These are phyloP conservation scores for Berghia stephanieae DNA, from an alignment of 1,140 invertebrate species.

Conservation along the genomic window DNA sequence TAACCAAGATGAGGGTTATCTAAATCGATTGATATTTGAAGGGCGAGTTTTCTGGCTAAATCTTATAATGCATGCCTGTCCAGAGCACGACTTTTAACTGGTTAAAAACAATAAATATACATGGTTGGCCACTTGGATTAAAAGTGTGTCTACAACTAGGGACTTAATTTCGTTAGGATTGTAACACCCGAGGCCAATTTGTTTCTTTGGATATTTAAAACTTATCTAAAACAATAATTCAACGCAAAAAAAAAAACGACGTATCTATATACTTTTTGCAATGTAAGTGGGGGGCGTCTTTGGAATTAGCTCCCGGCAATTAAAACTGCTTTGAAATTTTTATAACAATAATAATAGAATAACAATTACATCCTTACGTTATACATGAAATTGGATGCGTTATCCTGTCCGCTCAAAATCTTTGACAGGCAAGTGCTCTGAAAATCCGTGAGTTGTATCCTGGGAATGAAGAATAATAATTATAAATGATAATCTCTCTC, in stretches of 20 bases:
- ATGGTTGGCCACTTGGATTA: too few species aligned
- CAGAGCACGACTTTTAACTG: too few species aligned
- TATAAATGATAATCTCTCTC: slow-evolving; percentile 4
- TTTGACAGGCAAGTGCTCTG: slow-evolving; percentile 40
- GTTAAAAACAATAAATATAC: too few species aligned
- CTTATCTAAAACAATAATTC: background rate
- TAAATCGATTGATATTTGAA: too few species aligned
- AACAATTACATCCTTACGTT: slow-evolving; percentile 37
- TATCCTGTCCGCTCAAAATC: slow-evolving; percentile 27
- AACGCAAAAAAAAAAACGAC: background rate
- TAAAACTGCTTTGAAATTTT: background rate
- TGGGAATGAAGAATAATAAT: slow-evolving; percentile 8
- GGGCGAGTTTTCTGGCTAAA: too few species aligned
- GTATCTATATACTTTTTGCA: background rate
- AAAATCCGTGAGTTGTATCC: slow-evolving; percentile 42
- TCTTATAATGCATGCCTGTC: too few species aligned
- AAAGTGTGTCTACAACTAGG: too few species aligned
- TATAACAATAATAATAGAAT: background rate
- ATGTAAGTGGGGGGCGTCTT: background rate
- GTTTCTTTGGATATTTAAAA: too few species aligned
- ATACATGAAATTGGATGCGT: slow-evolving; percentile 36
- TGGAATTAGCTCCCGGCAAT: background rate
- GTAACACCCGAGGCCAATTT: too few species aligned
- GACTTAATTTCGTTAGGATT: too few species aligned
- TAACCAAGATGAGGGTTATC: too few species aligned